Conservation (phyloP, 2,113 vertebrate species). For the Sceloporus tristichus region DNA sequence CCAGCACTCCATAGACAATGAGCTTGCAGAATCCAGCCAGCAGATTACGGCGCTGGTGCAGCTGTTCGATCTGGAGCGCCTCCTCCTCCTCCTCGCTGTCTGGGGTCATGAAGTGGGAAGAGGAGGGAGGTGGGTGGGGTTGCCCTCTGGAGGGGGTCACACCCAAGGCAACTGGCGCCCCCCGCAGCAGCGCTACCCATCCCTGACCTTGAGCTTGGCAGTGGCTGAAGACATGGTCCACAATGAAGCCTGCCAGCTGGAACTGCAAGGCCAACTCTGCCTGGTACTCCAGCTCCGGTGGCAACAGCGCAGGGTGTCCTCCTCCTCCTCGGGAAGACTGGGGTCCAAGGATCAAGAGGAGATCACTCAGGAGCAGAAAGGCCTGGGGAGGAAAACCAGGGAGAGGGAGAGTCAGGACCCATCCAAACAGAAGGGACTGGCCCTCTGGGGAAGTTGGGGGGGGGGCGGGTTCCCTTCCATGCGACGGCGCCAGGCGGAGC, state of each 20-base stretch:
- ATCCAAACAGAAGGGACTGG: too few species aligned
- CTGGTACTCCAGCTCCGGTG: conserved; percentile 70
- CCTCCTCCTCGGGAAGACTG: conserved; percentile 60
- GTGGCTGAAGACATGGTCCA: conserved; percentile 87
- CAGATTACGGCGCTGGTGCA: conserved; percentile 85
- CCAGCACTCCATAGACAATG: conserved; percentile 83
- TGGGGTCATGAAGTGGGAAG: conserved; percentile 11
- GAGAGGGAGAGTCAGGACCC: not conserved
- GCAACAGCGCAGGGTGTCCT: conserved; percentile 42
- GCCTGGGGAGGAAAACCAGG: conserved; percentile 73
- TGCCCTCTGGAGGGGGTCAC: rapidly evolving
- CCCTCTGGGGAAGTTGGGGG: too few species aligned
- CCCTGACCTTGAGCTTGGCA: conserved; percentile 68
- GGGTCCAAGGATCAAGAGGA: conserved; percentile 84
- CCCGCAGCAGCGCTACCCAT: not conserved
- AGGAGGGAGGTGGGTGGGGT: not conserved
- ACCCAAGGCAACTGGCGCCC: not conserved
- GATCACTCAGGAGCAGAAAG: conserved; percentile 87
- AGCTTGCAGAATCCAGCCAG: conserved; percentile 90
- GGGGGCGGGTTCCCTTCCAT: too few species aligned
- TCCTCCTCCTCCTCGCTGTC: conserved; percentile 58
- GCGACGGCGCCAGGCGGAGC: too few species aligned
- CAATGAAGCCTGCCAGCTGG: conserved; percentile 86
- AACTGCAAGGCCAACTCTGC: conserved; percentile 82
- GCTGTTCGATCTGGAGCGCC: conserved; percentile 72